Evolutionary conservation across 2,888 invertebrate genomes (phyloP).

Genomic region (Drosophila bunnanda): DNA sequence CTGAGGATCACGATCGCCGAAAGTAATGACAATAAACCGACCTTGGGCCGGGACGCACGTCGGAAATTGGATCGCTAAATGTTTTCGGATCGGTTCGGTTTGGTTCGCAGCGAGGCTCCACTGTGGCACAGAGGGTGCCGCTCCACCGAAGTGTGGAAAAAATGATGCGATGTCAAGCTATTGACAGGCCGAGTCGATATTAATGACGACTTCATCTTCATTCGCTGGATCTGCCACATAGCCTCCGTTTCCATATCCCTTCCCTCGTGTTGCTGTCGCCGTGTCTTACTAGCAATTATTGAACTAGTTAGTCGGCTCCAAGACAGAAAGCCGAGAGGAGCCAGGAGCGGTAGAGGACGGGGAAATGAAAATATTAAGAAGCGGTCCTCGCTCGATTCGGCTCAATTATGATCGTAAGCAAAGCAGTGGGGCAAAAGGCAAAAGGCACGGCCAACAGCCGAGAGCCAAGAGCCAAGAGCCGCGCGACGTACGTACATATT

Average conservation of each 20-base stretch:
- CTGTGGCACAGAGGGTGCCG: slow-evolving; percentile 54
- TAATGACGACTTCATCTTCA: slow-evolving; percentile 75
- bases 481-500: slow-evolving; percentile 57
- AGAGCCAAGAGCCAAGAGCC: slow-evolving; percentile 2
- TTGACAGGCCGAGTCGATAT: slow-evolving; percentile 79
- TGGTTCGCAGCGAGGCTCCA: slow-evolving; percentile 30
- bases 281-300: slow-evolving; percentile 75
- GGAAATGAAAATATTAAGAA: not conserved
- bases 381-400: slow-evolving; percentile 10
- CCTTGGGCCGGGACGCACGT: slow-evolving; percentile 68
- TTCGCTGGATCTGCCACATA: slow-evolving; percentile 59
- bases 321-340: slow-evolving; percentile 7
- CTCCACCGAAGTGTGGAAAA: slow-evolving; percentile 40
- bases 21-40: slow-evolving; percentile 42
- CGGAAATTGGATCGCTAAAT: slow-evolving; percentile 62
- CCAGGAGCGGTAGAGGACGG: not conserved
- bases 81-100: not conserved
- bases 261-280: slow-evolving; percentile 55
- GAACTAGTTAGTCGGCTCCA: slow-evolving; percentile 56
- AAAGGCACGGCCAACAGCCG: slow-evolving; percentile 3
- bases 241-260: not conserved
- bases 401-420: slow-evolving; percentile 39
- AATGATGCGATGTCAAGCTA: slow-evolving; percentile 79
- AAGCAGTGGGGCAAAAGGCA: slow-evolving; percentile 17
- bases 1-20: slow-evolving; percentile 4